phyloP scores from a whole-genome alignment of 2,888 invertebrate genomes.

The Coremacera marginata region DNA sequence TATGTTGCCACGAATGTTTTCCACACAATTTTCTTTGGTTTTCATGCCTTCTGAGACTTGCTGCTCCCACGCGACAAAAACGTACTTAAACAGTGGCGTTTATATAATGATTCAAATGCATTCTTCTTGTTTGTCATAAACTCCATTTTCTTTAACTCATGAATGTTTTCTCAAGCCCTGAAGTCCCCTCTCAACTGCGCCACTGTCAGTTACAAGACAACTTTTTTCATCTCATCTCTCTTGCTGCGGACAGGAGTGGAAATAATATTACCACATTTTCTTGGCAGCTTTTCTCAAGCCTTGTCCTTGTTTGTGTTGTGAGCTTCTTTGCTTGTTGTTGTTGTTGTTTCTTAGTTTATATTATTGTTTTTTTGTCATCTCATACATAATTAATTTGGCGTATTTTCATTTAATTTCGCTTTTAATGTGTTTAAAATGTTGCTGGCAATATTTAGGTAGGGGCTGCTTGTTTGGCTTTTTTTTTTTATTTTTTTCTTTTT shows the following conservation, averaged over 20 bases:
- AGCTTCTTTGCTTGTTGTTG: not conserved
- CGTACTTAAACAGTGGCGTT: not conserved
- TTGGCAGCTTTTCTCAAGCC: not conserved
- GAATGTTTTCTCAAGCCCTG: no score
- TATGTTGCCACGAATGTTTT: slow-evolving; percentile 28
- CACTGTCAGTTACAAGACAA: no score
- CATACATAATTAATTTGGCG: slow-evolving; percentile 36
- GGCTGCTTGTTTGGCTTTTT: not conserved
- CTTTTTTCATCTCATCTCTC: not conserved
- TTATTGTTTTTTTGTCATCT: slow-evolving; percentile 19
- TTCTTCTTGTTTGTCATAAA: no score
- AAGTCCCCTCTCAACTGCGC: no score
- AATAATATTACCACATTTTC: slow-evolving; percentile 11
- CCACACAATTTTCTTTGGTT: slow-evolving; percentile 37
- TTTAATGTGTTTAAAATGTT: slow-evolving; percentile 23
- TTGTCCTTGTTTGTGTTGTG: slow-evolving; percentile 12
- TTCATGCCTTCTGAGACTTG: not conserved
- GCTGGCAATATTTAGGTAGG: not conserved
- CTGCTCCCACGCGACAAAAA: not conserved
- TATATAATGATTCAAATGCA: no score
- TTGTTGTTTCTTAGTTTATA: not conserved
- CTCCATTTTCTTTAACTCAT: no score
- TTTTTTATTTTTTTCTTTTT: not conserved
- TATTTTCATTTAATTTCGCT: slow-evolving; percentile 39
- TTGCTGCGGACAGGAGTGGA: slow-evolving; percentile 22